phyloP scores from a whole-genome alignment of 2,113 vertebrate species.

The Formicarius rufipectus region DNA sequence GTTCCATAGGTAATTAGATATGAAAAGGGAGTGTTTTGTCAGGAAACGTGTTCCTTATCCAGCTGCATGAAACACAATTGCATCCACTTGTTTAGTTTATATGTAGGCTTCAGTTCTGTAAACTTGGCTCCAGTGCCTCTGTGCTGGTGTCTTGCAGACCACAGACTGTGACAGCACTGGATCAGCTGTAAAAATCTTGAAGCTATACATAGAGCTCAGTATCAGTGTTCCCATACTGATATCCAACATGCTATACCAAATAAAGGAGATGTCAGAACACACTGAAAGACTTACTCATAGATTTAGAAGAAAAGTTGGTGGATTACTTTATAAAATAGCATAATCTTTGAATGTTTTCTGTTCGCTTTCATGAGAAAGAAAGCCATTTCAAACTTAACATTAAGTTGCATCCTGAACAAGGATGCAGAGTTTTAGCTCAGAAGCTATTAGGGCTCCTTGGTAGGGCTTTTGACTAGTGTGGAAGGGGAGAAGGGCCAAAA shows the following conservation, averaged over 20 bases:
- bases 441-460: not conserved
- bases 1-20: conserved; percentile 14
- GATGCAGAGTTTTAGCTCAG: not conserved
- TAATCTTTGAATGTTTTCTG: not conserved
- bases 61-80: not conserved
- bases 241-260: not conserved
- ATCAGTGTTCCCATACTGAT: not conserved
- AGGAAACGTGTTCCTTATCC: conserved; percentile 54
- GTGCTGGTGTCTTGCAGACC: not conserved
- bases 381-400: not conserved
- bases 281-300: not conserved
- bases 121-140: not conserved
- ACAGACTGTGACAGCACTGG: not conserved
- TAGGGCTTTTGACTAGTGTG: not conserved
- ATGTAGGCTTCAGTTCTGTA: not conserved
- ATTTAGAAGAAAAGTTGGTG: not conserved
- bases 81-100: not conserved
- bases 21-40: conserved; percentile 42
- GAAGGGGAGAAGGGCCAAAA: not conserved
- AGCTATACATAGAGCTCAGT: not conserved
- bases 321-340: not conserved
- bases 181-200: not conserved
- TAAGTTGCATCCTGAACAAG: not conserved
- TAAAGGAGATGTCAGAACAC: not conserved
- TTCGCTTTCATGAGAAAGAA: not conserved